These are phyloP conservation scores for Spodoptera litura DNA, from an alignment of 1,140 invertebrate genomes.

Conservation along the genomic window DNA sequence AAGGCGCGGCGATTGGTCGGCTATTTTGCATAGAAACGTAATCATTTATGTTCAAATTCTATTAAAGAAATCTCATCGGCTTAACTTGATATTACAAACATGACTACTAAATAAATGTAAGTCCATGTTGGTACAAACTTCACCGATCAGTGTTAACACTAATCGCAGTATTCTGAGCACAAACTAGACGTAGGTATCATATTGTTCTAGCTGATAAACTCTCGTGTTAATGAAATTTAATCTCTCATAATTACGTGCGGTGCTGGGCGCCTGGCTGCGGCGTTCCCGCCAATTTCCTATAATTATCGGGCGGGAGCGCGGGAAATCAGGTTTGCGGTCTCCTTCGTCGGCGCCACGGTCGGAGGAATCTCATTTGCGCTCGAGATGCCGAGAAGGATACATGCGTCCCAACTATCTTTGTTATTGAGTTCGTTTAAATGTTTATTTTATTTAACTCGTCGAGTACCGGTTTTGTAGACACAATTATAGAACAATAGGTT, in stretches of 20 bases:
- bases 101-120: too few species aligned
- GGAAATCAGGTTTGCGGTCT: conserved; percentile 54
- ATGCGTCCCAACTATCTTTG: conserved; percentile 1
- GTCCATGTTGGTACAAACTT: too few species aligned
- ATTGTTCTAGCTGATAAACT: conserved; percentile 20
- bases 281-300: conserved; percentile 53
- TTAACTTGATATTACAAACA: too few species aligned
- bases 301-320: conserved; percentile 53
- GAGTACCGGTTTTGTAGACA: too few species aligned
- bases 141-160: too few species aligned
- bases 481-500: too few species aligned
- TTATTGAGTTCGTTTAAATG: not conserved
- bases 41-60: too few species aligned
- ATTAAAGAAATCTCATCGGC: too few species aligned
- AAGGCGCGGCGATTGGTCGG: not conserved
- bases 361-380: conserved; percentile 53
- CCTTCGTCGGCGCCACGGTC: conserved; percentile 49
- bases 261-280: conserved; percentile 12
- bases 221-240: conserved; percentile 49
- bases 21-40: not conserved
- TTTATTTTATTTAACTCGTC: not conserved
- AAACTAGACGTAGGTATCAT: not conserved
- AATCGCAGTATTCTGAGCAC: too few species aligned
- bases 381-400: conserved; percentile 34
- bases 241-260: conserved; percentile 45